A percentile compares a stretch with the other conserved stretches of the same genome.
Conservation (phyloP, 2,113 vertebrate genomes). For the Oenanthe oenanthe region DNA sequence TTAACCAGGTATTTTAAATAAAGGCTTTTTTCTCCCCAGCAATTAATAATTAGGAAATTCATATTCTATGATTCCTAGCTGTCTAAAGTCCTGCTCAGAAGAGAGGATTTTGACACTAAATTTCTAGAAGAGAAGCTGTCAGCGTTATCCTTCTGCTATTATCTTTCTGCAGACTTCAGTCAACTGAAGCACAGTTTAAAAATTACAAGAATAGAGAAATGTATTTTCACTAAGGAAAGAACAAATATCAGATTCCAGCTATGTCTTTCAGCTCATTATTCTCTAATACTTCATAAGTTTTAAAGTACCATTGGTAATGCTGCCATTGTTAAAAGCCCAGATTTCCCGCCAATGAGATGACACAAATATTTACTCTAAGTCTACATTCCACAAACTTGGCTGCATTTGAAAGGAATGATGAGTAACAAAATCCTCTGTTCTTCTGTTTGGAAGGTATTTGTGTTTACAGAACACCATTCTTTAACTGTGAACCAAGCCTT, state of each 20-base stretch:
- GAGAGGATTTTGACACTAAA: not conserved
- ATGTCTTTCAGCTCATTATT: slow-evolving; percentile 28
- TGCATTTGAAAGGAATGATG: slow-evolving; percentile 70
- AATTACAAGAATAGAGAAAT: not conserved
- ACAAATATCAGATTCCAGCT: slow-evolving; percentile 19
- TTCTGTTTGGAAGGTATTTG: slow-evolving; percentile 56
- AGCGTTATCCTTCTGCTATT: not conserved
- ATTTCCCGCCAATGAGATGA: slow-evolving; percentile 59
- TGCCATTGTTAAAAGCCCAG: slow-evolving; percentile 31
- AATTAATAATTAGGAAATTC: not conserved
- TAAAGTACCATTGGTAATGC: slow-evolving; percentile 29
- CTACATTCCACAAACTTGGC: slow-evolving; percentile 54
- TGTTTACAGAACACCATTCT: slow-evolving; percentile 61
- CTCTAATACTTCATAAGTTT: slow-evolving; percentile 54
- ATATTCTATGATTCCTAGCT: not conserved
- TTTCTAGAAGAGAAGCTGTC: not conserved
- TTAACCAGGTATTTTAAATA: too few relatives aligned
- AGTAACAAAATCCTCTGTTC: slow-evolving; percentile 64
- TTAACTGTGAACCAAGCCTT: slow-evolving; percentile 27
- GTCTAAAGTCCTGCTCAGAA: not conserved
- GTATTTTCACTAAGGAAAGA: not conserved
- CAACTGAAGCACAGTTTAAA: not conserved
- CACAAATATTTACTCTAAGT: slow-evolving; percentile 70
- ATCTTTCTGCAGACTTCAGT: not conserved
- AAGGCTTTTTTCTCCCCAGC: not conserved